phyloP scores from a whole-genome alignment of 2,797 vertebrate species.

The Ptychobarbus kaznakovi region DNA sequence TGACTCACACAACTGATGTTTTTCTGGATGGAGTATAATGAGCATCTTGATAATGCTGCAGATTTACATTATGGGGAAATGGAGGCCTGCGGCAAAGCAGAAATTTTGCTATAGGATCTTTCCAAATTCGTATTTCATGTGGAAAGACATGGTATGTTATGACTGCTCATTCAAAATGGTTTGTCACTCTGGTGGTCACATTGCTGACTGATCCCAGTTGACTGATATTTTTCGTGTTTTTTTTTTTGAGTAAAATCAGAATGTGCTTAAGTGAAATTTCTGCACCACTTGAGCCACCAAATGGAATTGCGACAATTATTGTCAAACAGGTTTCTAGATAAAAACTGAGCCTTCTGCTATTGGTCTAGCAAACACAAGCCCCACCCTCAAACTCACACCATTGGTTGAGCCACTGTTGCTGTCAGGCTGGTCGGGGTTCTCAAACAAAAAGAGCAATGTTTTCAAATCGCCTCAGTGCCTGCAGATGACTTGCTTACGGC shows the following conservation, averaged over 20 bases:
- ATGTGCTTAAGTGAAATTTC: background rate
- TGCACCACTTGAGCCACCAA: background rate
- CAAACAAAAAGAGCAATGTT: background rate
- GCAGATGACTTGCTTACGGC: background rate
- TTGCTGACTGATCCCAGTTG: no score
- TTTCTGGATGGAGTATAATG: constrained; percentile 28
- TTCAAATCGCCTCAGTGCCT: background rate
- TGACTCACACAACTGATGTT: constrained; percentile 1
- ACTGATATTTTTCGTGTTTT: no score
- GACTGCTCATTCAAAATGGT: background rate
- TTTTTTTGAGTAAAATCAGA: background rate
- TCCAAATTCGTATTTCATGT: background rate
- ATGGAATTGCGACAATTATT: background rate
- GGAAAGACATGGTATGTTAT: background rate
- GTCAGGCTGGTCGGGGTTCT: background rate
- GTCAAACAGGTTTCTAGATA: constrained; percentile 22
- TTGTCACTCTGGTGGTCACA: background rate
- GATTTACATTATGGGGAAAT: constrained; percentile 23
- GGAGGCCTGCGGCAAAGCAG: background rate
- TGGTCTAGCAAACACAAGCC: background rate
- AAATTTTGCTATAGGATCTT: background rate
- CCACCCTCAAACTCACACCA: background rate
- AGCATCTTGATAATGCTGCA: constrained; percentile 24
- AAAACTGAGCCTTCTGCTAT: background rate
- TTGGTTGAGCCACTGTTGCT: background rate